Evolutionary conservation across 2,888 invertebrate species (phyloP), one percentile per base, ranked within the genome.

Genomic region (Allygus modestus): DNA sequence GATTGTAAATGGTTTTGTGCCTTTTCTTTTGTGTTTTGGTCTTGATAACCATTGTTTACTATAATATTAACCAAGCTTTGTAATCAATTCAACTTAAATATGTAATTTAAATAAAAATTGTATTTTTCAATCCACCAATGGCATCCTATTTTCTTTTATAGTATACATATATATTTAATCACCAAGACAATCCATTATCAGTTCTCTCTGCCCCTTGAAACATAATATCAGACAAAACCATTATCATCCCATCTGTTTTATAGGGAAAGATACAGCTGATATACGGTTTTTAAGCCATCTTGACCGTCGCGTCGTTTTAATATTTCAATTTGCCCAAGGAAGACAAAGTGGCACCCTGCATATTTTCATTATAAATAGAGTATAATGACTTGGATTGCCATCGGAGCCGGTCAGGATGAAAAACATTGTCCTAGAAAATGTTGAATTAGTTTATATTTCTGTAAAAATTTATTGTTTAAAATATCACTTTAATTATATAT

Each of bases 151-250:
- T 9, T 46, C 2, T 65, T 65, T 65, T 65, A 31, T 65, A 65
- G 17, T 15, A 65, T 65, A 2, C 26, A 2, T 2, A 31, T 65
- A 26, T 9, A 65, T 65, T 65, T 65, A 11, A 65, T 65, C 65
- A 15, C 28, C 65, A 65, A 9, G 65, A 65, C 17, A 65, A 65
- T 65, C 65, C 65, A 65, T 65, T 15, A 65, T 65, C 17, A 15
- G 7, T 65, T 4, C 17, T 65, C 46, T 46, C 46, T 15, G 46
- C 4, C 46, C 46, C 46, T 46, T 46, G n/a, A 46, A 46, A 46
- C 12, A 46, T 12, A 46, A 46, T 46, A 46, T 9, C 12, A 46
- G 46, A 46, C 46, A 46, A 4, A 46, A 46, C 4, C 4, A 46
- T 46, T 4, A 12, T 12, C 12, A 46, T 46, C 46, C 46, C 12